Base-by-base conservation (phyloP, 2,888 invertebrate species). In the Dryadula phaetusa region DNA sequence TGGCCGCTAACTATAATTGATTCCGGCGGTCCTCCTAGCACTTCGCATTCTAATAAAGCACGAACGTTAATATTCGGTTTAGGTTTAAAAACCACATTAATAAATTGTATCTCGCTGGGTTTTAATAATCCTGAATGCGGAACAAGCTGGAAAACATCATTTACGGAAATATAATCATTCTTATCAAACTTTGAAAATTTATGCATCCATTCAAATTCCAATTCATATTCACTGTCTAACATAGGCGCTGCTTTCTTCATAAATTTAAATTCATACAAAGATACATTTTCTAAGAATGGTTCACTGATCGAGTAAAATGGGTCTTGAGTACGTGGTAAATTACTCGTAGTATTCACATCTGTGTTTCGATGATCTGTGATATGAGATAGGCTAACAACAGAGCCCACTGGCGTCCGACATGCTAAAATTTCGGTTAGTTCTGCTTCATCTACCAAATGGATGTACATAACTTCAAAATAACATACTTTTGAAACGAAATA, bases 1-100 rank as follows among this genome's bases (percentile, higher is more conserved):
- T 86, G 88, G 0, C 94, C 95, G 0, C 81, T 82, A 1, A 95
- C 82, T 42, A 79, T 67, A 28, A 95, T 78, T 0, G 77, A 73
- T 82, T 95, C 94, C 0, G 93, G 75, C 2, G 94, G 94, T 0
- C 95, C 95, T 8, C 94, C 94, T 40, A 92, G 76, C 28, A 95
- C 90, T 71, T 93, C 87, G 76, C 94, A 94, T 68, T 92, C 83
- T 0, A 93, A 81, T 32, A 79, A 75, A n/a, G 92, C 94, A 64
- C 83, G 82, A 3, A 94, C 79, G 62, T 77, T 86, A 7, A 90
- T 87, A 72, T 94, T 88, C 4, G 72, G 67, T 66, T 80, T 84
- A 3, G 94, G 93, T 69, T 81, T 86, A 72, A 94, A 93, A 64
- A 89, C 86, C 3, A 94, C 82, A 58, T 92, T 89, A 54, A 94